phyloP scores from a whole-genome alignment of 2,113 vertebrate genomes.

The Clarias gariepinus region DNA sequence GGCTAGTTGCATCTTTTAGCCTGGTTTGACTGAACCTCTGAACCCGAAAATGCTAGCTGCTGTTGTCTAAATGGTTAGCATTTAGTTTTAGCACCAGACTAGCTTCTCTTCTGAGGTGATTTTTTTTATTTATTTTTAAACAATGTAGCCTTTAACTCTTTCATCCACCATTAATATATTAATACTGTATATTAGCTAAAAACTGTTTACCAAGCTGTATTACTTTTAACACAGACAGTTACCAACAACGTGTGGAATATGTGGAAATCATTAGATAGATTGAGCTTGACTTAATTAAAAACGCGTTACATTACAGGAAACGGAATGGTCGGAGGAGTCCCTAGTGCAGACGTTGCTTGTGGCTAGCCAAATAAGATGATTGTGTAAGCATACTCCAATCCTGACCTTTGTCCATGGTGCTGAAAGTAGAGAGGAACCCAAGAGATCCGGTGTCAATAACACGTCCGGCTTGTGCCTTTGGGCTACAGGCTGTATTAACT shows the following conservation, averaged over 20 bases:
- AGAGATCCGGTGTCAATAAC: conserved; percentile 43
- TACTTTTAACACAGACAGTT: not conserved
- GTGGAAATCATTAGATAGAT: conserved; percentile 27
- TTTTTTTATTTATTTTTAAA: too few species aligned
- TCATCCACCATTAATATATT: not conserved
- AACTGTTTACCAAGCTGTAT: not conserved
- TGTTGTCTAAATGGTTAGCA: not conserved
- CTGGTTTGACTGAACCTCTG: not conserved
- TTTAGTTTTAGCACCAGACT: not conserved
- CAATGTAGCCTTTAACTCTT: not conserved
- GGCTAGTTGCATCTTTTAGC: not conserved
- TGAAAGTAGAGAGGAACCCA: conserved; percentile 35
- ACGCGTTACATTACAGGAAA: conserved; percentile 54
- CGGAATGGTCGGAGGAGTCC: conserved; percentile 37
- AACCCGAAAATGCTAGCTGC: not conserved
- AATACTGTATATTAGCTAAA: not conserved
- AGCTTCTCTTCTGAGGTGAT: not conserved
- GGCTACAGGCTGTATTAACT: conserved; percentile 32
- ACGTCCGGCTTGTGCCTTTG: conserved; percentile 29
- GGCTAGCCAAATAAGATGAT: conserved; percentile 55
- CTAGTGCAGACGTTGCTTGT: conserved; percentile 43
- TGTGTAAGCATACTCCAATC: conserved; percentile 43
- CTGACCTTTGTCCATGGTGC: conserved; percentile 34
- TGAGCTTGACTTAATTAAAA: conserved; percentile 61
- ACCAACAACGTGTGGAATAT: not conserved